Evolutionary conservation across 2,888 invertebrate genomes (phyloP), one percentile per base, ranked within the genome.

Genomic region (Abrostola triplasia): DNA sequence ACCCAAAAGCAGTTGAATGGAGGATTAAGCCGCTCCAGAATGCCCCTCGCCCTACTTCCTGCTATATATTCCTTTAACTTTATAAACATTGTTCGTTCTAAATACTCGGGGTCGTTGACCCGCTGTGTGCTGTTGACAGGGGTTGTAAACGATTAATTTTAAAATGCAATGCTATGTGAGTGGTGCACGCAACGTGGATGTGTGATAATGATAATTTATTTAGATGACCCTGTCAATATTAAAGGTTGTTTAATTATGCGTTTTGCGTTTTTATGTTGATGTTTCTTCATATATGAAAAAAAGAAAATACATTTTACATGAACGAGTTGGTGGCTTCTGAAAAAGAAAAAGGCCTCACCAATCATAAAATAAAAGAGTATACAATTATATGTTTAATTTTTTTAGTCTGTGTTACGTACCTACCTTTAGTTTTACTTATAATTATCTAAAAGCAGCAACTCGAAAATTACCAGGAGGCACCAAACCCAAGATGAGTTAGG

Each of bases 61-160:
- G 85, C 81, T 81, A 83, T 84, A 81, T 85, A 84, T 87, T 89
- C 83, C 82, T 82, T 82, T 81, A 85, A 84, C 85, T 86, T 86
- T 88, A 86, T 90, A 90, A 90, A 90, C 88, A 89, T 83, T 81
- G 86, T 85, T 83, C 87, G 91, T 88, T 89, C 93, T 88, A 92
- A 92, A 94, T 92, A 89, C 83, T 78, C 84, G 89, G 84, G 93
- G 89, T 93, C 92, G 77, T 76, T 81, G 93, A 91, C 92, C 93
- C 83, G 83, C 82, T 68, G 73, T 71, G 70, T 73, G 80, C 82
- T 83, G 86, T 77, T 90, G 91, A 92, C 91, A 92, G 88, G 93
- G 93, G 93, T 89, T 88, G 88, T 81, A 80, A 77, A 73, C 88
- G 86, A 91, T 93, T 93, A 90, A 92, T 91, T 92, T 90, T 90